Evolutionary conservation across 2,113 vertebrate genomes (phyloP).

Genomic region (Urocynchramus pylzowi): DNA sequence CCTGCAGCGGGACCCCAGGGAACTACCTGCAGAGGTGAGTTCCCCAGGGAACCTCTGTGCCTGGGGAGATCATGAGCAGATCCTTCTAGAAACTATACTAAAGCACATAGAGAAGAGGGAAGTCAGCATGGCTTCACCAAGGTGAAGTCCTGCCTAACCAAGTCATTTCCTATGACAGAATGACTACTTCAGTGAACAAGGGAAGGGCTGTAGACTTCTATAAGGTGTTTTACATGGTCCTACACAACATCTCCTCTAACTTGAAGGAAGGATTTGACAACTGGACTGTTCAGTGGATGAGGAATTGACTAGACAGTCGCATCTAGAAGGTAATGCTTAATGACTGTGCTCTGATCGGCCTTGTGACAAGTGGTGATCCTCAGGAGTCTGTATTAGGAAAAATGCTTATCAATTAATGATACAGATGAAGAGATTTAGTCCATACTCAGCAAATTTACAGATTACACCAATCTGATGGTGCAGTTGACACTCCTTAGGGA

Average conservation of each 20-base stretch:
- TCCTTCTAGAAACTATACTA: not conserved
- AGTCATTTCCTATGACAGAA: not conserved
- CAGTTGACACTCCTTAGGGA: rapidly evolving
- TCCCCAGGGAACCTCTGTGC: too few relatives aligned
- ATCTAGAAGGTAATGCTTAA: not conserved
- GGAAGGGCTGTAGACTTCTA: not conserved
- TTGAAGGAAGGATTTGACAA: not conserved
- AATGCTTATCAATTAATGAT: not conserved
- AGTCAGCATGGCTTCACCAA: not conserved
- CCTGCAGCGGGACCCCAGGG: not conserved
- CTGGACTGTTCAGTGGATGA: not conserved
- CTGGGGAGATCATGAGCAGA: not conserved
- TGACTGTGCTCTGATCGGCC: not conserved
- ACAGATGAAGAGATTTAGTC: not conserved
- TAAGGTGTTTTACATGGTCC: not conserved
- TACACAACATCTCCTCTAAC: not conserved
- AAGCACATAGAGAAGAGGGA: not conserved
- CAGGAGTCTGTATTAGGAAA: too few relatives aligned
- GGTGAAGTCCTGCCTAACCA: not conserved
- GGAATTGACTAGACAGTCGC: not conserved
- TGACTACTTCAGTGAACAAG: not conserved
- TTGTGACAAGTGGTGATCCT: not conserved
- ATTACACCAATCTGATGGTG: not conserved
- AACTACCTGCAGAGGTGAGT: too few relatives aligned
- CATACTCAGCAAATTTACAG: rapidly evolving